These are phyloP conservation scores for Drosophila testacea DNA, from an alignment of 2,888 invertebrate species.

Conservation along the genomic window DNA sequence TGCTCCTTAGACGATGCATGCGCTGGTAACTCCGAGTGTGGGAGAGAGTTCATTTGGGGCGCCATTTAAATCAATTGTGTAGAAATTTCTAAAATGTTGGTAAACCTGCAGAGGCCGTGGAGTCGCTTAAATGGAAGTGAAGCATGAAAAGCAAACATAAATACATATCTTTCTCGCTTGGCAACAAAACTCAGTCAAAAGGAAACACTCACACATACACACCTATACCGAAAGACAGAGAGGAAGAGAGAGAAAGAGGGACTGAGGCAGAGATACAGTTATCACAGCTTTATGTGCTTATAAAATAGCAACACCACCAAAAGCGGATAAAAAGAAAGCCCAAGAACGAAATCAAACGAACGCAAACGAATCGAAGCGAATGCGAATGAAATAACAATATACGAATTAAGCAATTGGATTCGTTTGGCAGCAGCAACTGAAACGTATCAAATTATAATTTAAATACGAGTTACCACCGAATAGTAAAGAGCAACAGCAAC, in stretches of 20 bases:
- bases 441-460: constrained; percentile 73
- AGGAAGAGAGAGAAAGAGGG: constrained; percentile 18
- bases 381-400: constrained; percentile 53
- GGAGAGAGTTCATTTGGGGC: constrained; percentile 44
- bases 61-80: constrained; percentile 78
- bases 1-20: constrained; percentile 12
- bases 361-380: constrained; percentile 42
- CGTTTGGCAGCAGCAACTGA: constrained; percentile 56
- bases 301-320: constrained; percentile 54
- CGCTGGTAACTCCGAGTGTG: not conserved
- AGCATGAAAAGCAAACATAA: constrained; percentile 79
- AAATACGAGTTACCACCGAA: constrained; percentile 73
- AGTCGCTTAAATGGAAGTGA: constrained; percentile 42
- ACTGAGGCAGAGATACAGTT: constrained; percentile 50
- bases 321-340: constrained; percentile 50
- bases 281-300: constrained; percentile 63
- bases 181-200: constrained; percentile 59
- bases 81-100: constrained; percentile 67
- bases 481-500: constrained; percentile 39
- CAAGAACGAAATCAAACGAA: constrained; percentile 58
- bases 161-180: constrained; percentile 57
- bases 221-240: constrained; percentile 20
- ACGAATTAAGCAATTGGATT: constrained; percentile 65
- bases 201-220: constrained; percentile 37
- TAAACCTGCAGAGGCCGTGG: constrained; percentile 24